Conservation (phyloP, 35 echinoderm and acorn worm species). For the Ophioderma brevispina region DNA sequence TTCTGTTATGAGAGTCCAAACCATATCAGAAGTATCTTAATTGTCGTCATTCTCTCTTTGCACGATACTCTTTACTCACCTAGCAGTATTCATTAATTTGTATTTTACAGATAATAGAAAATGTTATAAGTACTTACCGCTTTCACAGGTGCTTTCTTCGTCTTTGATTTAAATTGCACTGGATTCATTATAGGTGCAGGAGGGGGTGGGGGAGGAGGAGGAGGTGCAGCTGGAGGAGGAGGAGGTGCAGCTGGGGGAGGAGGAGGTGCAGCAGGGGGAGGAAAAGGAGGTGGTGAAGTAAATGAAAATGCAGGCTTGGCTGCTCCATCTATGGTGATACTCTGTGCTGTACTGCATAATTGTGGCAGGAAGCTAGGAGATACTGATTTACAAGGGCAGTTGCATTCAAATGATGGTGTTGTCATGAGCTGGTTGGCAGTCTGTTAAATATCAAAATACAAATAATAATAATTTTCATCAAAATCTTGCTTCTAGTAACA, state of each 20-base stretch:
- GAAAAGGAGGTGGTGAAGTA: background rate
- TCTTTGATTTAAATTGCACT: background rate
- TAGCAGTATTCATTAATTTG: too few species aligned
- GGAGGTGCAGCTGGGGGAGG: constrained; percentile 23
- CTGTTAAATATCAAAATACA: background rate
- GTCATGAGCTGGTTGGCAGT: background rate
- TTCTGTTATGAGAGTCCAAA: too few species aligned
- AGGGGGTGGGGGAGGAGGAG: constrained; percentile 5
- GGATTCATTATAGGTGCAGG: background rate
- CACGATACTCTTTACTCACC: too few species aligned
- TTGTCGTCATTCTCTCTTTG: too few species aligned
- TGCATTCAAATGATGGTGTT: background rate
- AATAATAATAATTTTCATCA: too few species aligned
- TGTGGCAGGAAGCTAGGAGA: background rate
- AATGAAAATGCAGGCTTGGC: background rate
- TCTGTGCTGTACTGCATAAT: background rate
- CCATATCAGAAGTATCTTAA: too few species aligned
- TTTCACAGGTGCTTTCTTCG: background rate
- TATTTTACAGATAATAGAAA: background rate
- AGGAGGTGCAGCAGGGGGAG: background rate
- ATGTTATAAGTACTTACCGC: background rate
- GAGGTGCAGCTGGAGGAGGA: background rate
- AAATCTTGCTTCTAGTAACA: too few species aligned
- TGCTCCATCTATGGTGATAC: background rate
- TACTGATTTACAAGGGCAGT: background rate